Conservation (phyloP, 92 coral and sea anemone genomes). For the Virgularia gustaviana region DNA sequence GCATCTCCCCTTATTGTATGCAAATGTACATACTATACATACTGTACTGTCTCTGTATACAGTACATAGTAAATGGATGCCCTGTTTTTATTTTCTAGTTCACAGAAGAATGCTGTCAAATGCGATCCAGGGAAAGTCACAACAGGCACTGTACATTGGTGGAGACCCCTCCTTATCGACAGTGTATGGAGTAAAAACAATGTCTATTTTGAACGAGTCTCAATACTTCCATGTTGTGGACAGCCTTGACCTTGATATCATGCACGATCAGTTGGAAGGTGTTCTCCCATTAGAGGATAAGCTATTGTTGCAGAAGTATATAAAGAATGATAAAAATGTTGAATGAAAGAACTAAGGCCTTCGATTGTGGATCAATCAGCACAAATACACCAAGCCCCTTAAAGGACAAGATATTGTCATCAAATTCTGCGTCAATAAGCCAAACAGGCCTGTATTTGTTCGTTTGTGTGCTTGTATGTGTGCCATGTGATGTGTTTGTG, state of each 20-base stretch:
- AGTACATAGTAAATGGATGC: not conserved
- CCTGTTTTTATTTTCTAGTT: not conserved
- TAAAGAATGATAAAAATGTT: not conserved
- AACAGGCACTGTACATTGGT: not conserved
- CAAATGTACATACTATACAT: too few relatives aligned
- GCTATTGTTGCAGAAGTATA: not conserved
- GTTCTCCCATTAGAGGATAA: not conserved
- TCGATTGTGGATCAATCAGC: not conserved
- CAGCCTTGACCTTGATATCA: conserved; percentile 2
- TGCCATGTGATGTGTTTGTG: too few relatives aligned
- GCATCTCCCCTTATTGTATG: too few relatives aligned
- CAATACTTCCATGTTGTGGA: not conserved
- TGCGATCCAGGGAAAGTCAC: not conserved
- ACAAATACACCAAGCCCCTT: not conserved
- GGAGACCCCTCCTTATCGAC: not conserved
- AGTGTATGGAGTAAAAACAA: not conserved
- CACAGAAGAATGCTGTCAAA: not conserved
- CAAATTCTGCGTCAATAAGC: conserved; percentile 7
- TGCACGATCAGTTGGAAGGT: conserved; percentile 17
- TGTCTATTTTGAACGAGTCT: not conserved
- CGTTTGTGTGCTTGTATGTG: too few relatives aligned
- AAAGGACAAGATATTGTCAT: not conserved
- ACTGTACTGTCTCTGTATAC: too few relatives aligned
- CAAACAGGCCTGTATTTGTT: not conserved
- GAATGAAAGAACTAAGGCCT: not conserved